Percentiles rank a stretch among this genome's conserved stretches.
Conservation (phyloP, 2,888 invertebrate genomes). For the Drosophila mimica region DNA sequence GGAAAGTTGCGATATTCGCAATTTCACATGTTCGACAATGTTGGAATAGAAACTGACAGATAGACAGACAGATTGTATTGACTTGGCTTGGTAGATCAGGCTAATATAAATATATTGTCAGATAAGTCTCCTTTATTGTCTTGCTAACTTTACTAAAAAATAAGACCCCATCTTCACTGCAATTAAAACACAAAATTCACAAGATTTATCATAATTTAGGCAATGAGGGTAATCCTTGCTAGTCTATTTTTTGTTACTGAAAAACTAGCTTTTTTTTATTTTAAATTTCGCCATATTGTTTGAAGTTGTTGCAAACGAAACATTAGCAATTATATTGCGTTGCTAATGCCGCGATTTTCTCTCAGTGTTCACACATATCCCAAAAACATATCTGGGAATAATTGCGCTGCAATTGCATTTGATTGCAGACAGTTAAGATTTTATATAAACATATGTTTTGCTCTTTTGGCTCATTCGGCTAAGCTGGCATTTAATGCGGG, state of each 20-base stretch:
- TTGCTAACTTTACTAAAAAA: background rate
- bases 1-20: too few species aligned
- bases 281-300: background rate
- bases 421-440: constrained; percentile 1
- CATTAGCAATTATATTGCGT: background rate
- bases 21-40: too few species aligned
- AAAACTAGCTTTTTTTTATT: background rate
- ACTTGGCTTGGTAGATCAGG: background rate
- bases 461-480: constrained; percentile 7
- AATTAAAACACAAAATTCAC: too few species aligned
- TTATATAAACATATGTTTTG: background rate
- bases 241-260: too few species aligned
- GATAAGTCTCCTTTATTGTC: background rate
- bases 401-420: background rate
- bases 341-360: background rate
- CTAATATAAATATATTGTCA: background rate
- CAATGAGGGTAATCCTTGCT: background rate
- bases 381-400: background rate
- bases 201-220: too few species aligned
- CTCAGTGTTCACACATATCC: background rate
- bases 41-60: too few species aligned
- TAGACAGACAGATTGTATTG: too few species aligned
- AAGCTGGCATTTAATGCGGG: constrained; percentile 46
- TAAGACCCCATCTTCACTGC: too few species aligned
- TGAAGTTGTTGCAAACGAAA: background rate